Evolutionary conservation across 2,113 vertebrate genomes (phyloP).

Genomic region (Sinosuthora webbiana): DNA sequence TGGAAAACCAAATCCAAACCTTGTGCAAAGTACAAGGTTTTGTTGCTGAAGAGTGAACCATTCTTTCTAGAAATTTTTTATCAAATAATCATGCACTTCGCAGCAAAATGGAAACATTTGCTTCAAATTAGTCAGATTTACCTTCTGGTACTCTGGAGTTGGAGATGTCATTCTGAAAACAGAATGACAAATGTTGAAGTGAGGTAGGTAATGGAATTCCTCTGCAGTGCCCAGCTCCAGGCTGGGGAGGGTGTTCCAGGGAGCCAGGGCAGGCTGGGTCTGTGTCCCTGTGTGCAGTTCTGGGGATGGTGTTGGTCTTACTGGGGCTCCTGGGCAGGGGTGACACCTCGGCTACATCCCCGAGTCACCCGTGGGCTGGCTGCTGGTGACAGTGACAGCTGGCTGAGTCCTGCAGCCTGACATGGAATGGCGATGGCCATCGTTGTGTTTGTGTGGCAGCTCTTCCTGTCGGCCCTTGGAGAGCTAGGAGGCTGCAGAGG

Average conservation of each 20-base stretch:
- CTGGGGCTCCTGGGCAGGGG: background rate
- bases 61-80: background rate
- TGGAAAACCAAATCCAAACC: background rate
- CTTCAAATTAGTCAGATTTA: background rate
- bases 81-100: background rate
- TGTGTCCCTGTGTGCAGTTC: background rate
- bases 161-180: background rate
- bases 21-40: background rate
- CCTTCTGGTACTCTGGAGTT: background rate
- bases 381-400: background rate
- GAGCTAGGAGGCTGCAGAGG: background rate
- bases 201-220: background rate
- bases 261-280: background rate
- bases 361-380: accelerated
- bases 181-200: background rate
- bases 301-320: background rate
- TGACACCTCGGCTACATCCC: no score
- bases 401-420: background rate
- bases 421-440: background rate
- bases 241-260: accelerated
- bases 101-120: background rate
- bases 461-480: background rate
- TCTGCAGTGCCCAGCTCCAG: background rate
- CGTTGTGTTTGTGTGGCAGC: background rate
- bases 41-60: background rate